A percentile compares a stretch with the other conserved stretches of the same genome.
These are phyloP conservation scores for Procambarus clarkii DNA, from an alignment of 1,140 invertebrate species.

Conservation along the genomic window DNA sequence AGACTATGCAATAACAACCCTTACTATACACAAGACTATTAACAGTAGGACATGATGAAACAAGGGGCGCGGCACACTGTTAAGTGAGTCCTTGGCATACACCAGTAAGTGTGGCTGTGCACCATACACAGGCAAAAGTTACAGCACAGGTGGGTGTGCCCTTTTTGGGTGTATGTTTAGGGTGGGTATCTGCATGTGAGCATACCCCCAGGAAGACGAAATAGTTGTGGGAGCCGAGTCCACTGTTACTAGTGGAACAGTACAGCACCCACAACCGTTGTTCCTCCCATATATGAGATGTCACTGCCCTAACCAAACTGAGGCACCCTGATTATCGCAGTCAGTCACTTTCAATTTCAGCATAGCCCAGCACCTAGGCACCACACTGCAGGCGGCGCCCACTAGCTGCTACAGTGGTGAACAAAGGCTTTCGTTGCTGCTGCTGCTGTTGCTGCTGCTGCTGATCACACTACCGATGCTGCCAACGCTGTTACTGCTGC, in stretches of 20 bases:
- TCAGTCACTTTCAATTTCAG: slow-evolving; percentile 60
- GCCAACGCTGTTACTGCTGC: slow-evolving; percentile 61
- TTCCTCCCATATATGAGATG: slow-evolving; percentile 55
- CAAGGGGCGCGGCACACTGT: slow-evolving; percentile 72
- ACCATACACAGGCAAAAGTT: slow-evolving; percentile 51
- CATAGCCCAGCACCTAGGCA: slow-evolving; percentile 65
- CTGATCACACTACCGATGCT: slow-evolving; percentile 63
- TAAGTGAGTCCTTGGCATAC: slow-evolving; percentile 69
- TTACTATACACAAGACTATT: slow-evolving; percentile 73
- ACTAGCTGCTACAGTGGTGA: slow-evolving; percentile 64
- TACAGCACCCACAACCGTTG: slow-evolving; percentile 62
- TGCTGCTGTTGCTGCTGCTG: slow-evolving; percentile 62
- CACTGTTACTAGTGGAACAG: slow-evolving; percentile 17
- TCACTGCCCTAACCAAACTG: slow-evolving; percentile 42
- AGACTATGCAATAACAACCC: slow-evolving; percentile 73
- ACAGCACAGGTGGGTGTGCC: slow-evolving; percentile 46
- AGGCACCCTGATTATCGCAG: slow-evolving; percentile 65
- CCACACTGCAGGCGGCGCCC: slow-evolving; percentile 63
- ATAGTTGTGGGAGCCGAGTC: slow-evolving; percentile 56
- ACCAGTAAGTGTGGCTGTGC: slow-evolving; percentile 66
- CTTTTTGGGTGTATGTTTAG: slow-evolving; percentile 56
- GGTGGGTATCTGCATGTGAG: slow-evolving; percentile 62
- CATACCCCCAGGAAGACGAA: slow-evolving; percentile 64
- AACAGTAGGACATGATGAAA: slow-evolving; percentile 73
- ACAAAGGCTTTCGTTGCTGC: slow-evolving; percentile 59